Evolutionary conservation across 2,888 invertebrate genomes (phyloP), one percentile per base, ranked within the genome.

Genomic region (Tipula vernalis): DNA sequence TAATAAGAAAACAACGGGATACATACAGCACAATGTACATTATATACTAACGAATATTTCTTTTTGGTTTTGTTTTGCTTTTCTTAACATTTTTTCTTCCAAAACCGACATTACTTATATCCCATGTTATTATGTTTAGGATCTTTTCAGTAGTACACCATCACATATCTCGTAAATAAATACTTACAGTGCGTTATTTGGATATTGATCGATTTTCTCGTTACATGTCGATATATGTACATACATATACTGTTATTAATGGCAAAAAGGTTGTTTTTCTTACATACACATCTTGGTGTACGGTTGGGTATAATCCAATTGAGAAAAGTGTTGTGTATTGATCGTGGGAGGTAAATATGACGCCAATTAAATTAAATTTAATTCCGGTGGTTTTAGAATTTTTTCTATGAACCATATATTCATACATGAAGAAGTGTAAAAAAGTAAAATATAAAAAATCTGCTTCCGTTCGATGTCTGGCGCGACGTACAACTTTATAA

Each of bases 1-100:
- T 71, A 71, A 71, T 71, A 71, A 71, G 71, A 71, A 71, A 71
- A 71, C 71, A 71, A 71, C 71, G 71, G 71, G 71, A 71, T 71
- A 71, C 71, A 28, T 71, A 71, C 51, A 15, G 5, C 51, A 15
- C 51, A 15, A 28, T 71, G 71, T 71, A 71, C 71, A 71, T 8
- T 15, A 51, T 39, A 71, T 28, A 71, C 28, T 1, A 18, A 71
- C 71, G 71, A 71, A 71, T 71, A 18, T 51, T 71, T 28, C 28
- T 71, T 71, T 71, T 51, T 51, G 51, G 6, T 51, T 51, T 71
- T 71, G 8, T 51, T n/a, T 51, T 51, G 51, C 51, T 51, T 8
- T 18, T 71, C 71, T 8, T 28, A 71, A 71, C 71, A 71, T 71
- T 71, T 57, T 39, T 71, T 71, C 28, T 71, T 71, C 71, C 28